These are phyloP conservation scores for Zaprionus capensis DNA, from an alignment of 1,140 invertebrate species.

Conservation along the genomic window DNA sequence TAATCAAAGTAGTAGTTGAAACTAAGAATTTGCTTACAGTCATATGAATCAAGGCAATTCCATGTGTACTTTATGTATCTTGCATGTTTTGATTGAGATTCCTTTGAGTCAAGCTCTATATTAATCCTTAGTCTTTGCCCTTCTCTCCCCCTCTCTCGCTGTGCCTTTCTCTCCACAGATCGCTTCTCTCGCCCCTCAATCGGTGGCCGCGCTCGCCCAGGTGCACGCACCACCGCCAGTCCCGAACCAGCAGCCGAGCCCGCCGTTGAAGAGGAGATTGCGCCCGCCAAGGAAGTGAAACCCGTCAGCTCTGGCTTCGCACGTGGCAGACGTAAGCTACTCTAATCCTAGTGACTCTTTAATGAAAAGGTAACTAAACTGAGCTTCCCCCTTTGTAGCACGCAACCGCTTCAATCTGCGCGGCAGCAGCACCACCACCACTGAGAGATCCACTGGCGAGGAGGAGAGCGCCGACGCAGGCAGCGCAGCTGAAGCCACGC, in stretches of 20 bases:
- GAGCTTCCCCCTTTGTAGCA: conserved; percentile 37
- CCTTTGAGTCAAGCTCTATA: too few species aligned
- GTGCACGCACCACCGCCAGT: conserved; percentile 71
- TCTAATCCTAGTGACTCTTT: background rate
- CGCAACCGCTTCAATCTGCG: conserved; percentile 83
- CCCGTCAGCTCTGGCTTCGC: conserved; percentile 75
- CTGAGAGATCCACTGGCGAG: conserved; percentile 54
- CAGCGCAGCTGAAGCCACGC: conserved; percentile 49
- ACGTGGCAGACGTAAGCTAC: conserved; percentile 75
- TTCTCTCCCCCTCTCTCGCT: background rate
- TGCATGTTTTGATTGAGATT: too few species aligned
- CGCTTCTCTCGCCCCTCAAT: conserved; percentile 81
- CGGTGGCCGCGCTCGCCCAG: conserved; percentile 72
- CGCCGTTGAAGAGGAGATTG: conserved; percentile 72
- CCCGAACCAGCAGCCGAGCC: conserved; percentile 66
- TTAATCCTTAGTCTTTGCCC: too few species aligned
- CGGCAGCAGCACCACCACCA: conserved; percentile 70
- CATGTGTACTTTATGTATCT: too few species aligned
- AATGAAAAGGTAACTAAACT: background rate
- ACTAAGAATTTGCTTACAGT: too few species aligned
- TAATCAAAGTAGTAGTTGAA: too few species aligned
- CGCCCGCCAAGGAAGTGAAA: conserved; percentile 84
- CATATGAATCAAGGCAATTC: too few species aligned
- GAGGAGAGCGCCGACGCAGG: conserved; percentile 66
- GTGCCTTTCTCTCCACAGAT: conserved; percentile 46